Base-by-base conservation (phyloP, 2,888 invertebrate species). In the Lobophora halterata region DNA sequence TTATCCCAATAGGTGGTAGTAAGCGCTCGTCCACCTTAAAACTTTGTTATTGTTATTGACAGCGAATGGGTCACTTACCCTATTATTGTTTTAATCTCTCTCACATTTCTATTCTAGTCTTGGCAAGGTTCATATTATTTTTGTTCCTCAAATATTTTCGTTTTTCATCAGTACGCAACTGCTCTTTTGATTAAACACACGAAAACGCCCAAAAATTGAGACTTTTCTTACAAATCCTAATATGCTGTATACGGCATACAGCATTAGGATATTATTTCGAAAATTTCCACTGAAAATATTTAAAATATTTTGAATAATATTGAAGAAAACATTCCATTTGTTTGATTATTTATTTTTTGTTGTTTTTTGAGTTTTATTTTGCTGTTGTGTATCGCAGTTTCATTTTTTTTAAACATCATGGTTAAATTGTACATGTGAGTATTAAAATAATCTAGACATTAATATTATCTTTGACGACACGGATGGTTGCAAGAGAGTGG, bases 221-320 rank as follows among this genome's bases (percentile, higher is more conserved):
- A 36, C 29, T 31, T 35, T 2, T 8, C 14, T 9, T 46, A 52
- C 58, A 54, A 45, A 49, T 36, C 31, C 56, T 77, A 78, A 59
- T 78, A 79, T 81, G 79, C 81, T 79, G 77, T 82, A 75, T 73
- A 65, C 52, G 48, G 54, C 39, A 65, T 75, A 76, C 79, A 75
- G 79, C 79, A 68, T 68, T 44, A 55, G 49, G 42, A 60, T 71
- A 29, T 68, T 71, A 52, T 75, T 61, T 37, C 70, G 57, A 57
- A 80, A 79, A 56, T 61, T 75, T 41, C 77, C 78, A 5, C 58
- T 61, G 17, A 74, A 71, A 61, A 70, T 58, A 62, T 62, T 66
- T 32, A 30, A 39, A 40, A 31, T 47, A 49, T 32, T 66, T 58
- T 60, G 45, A 40, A 12, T 41, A 35, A 32, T 28, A 37, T 54